A percentile compares a stretch with the other conserved stretches of the same genome.
Evolutionary conservation across 2,113 vertebrate species (phyloP).

Genomic region (Melozone crissalis): DNA sequence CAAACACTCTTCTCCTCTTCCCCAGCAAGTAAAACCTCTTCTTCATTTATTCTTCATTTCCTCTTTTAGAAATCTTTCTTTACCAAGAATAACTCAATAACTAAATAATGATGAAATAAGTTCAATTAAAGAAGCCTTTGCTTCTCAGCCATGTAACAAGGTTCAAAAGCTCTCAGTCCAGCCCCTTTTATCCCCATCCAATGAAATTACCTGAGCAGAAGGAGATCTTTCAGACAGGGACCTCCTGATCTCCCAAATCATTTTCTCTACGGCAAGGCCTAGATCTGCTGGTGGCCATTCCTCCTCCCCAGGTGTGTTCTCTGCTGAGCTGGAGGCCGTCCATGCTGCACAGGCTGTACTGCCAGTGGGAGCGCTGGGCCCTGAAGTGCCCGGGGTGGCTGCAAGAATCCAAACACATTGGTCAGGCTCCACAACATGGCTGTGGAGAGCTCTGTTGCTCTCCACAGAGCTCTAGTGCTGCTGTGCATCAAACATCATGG

Average conservation of each 20-base stretch:
- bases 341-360: neutral
- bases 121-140: neutral
- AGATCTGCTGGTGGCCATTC: neutral
- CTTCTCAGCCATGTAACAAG: neutral
- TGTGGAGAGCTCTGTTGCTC: no score
- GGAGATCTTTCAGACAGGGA: neutral
- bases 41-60: no score
- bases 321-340: fast-evolving
- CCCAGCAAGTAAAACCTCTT: neutral
- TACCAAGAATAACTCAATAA: neutral
- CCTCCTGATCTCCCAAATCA: neutral
- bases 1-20: no score
- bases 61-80: neutral
- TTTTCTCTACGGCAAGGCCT: fast-evolving
- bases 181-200: neutral
- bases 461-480: no score
- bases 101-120: neutral
- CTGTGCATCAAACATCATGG: no score
- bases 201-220: neutral
- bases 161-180: neutral
- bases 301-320: neutral
- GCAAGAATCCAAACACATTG: neutral
- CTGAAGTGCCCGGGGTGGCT: slow-evolving; percentile 32
- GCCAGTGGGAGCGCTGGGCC: no score
- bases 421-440: no score